Base-by-base conservation (phyloP, 2,113 vertebrate species). In the Prolemur simus region DNA sequence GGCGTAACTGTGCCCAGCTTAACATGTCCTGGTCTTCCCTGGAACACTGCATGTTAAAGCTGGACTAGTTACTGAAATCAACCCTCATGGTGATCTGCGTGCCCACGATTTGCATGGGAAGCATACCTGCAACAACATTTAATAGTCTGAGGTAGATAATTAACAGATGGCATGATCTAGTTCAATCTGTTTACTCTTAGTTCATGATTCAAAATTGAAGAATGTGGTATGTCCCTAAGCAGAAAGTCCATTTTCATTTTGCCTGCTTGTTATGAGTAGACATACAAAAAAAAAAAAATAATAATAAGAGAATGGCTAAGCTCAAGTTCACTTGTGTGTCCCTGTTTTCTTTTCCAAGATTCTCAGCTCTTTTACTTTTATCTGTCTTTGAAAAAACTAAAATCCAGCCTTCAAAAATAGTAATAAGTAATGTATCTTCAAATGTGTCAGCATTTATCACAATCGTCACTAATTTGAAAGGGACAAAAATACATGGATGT, bases 401-500 rank as follows among this genome's bases (percentile, higher is more conserved):
- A 87, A 92, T n/a, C 7, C 23, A 94, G n/a, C 81, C 54, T 87
- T 93, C 78, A 73, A 45, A 88, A 94, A 27, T 5, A 83, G 34
- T 8, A 82, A 66, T 66, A 66, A 64, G 29, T 64, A 4, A 66
- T 34, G 14, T 66, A 66, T 66, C 66, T 87, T 54, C 58, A 83
- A 2, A 54, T 42, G 17, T 32, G 32, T n/a, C 29, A 73, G 13
- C 21, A n/a, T 73, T 89, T 89, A 11, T 89, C 52, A 54, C 5
- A 54, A 8, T 27, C 6, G 2, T 27, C 6, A 3, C 14, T 37
- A 54, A 77, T 73, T 66, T 66, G 20, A 89, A 94, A 93, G 69
- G 37, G 56, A 78, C 21, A 83, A 17, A 78, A 17, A 78, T 21
- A 23, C 49, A 71, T 17, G 11, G 39, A 27, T 39, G 8, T 82